Base-by-base conservation (phyloP, 2,888 invertebrate species). In the Clivina fossor region DNA sequence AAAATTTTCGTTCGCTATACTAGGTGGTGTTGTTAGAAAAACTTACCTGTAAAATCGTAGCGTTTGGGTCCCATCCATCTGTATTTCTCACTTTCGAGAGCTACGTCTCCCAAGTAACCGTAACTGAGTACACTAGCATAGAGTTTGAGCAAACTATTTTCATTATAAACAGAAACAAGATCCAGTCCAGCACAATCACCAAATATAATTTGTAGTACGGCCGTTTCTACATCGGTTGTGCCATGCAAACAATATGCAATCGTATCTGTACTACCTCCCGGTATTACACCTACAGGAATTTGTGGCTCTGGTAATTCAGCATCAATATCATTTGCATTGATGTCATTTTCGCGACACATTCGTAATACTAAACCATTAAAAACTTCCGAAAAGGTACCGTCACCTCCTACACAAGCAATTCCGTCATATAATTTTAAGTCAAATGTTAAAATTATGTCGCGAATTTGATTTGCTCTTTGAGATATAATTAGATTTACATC, bases 61-160 rank as follows among this genome's bases (percentile, higher is more conserved):
- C 92, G 77, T 61, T 82, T 81, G 11, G 92, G 90, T 30, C 93
- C 93, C 85, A 93, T 86, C 87, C 90, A 91, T 37, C 92, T 78
- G 64, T 87, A 84, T 58, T 82, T 81, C 65, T 92, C 91, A 67
- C 90, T 90, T 65, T 88, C 86, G 57, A 81, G 78, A 15, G 90
- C 80, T 28, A 89, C 83, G 72, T 93, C 91, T 2, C 92, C 93
- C 64, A 92, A 80, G 74, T 88, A 93, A 1, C 93, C 93, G 69
- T 92, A 93, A 58, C 88, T 88, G 59, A 90, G 77, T 40, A 89
- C 82, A 62, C 89, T 88, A 11, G 88, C 85, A 66, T 85, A 88
- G 62, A 88, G 81, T 50, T 84, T 78, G 26, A 85, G 70, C 35
- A 80, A 69, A 30, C 77, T 78, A 49, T 80, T 78, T 63, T 76